Percentiles rank a stretch among this genome's conserved stretches.
Evolutionary conservation across 2,113 vertebrate genomes (phyloP).

Genomic region (Leucopsar rothschildi): DNA sequence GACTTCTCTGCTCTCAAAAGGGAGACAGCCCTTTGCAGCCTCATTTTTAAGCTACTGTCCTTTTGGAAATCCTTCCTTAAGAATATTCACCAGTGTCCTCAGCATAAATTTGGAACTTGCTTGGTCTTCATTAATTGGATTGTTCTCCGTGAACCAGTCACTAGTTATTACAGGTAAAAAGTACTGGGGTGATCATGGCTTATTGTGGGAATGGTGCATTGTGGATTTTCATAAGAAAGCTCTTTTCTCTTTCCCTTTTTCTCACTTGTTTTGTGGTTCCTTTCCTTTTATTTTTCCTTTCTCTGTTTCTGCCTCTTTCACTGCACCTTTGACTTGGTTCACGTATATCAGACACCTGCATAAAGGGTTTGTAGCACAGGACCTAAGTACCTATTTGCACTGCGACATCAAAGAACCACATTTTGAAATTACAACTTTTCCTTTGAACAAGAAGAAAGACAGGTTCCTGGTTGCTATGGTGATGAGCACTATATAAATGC

Average conservation of each 20-base stretch:
- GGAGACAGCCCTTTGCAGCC: neutral
- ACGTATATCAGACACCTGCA: neutral
- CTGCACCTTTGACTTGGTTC: neutral
- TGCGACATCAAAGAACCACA: neutral
- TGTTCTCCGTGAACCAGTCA: neutral
- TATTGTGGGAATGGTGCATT: neutral
- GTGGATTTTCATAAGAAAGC: neutral
- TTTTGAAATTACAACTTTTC: conserved; percentile 35
- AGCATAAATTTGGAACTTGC: neutral
- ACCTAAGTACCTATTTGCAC: neutral
- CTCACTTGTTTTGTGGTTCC: neutral
- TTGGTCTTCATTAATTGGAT: neutral
- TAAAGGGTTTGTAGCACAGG: neutral
- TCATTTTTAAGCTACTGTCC: neutral
- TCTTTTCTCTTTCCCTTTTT: neutral
- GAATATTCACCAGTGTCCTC: neutral
- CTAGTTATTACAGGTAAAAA: neutral
- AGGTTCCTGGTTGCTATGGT: conserved; percentile 38
- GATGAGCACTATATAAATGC: neutral
- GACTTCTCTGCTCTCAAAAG: neutral
- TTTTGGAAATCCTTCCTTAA: neutral
- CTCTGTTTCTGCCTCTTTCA: neutral
- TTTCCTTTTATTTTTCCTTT: neutral
- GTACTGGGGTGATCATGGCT: neutral
- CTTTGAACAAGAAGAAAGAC: neutral